phyloP scores from a whole-genome alignment of 1,140 invertebrate genomes.

The Pantala flavescens region DNA sequence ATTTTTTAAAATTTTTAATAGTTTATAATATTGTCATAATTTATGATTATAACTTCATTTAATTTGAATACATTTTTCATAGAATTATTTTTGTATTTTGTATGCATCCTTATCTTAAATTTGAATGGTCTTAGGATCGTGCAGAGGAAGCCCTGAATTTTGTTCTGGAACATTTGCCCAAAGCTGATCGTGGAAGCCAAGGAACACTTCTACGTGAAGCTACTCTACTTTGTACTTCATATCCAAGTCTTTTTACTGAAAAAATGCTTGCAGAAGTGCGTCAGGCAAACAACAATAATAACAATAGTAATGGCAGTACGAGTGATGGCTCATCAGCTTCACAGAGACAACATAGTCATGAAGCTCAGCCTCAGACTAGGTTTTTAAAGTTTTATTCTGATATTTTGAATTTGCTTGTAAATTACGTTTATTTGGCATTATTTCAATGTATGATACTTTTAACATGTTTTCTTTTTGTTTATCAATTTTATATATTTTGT shows the following conservation, averaged over 20 bases:
- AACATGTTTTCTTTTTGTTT: too few relatives aligned
- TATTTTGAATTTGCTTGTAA: too few relatives aligned
- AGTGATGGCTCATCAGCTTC: background rate
- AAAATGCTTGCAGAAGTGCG: slow-evolving; percentile 60
- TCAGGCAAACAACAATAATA: slow-evolving; percentile 30
- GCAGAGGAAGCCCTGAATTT: slow-evolving; percentile 70
- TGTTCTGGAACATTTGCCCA: slow-evolving; percentile 58
- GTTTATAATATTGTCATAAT: too few relatives aligned
- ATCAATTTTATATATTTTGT: too few relatives aligned
- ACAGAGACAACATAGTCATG: background rate
- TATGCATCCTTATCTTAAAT: too few relatives aligned
- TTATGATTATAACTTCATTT: too few relatives aligned
- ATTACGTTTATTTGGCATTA: too few relatives aligned
- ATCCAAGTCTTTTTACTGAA: slow-evolving; percentile 64
- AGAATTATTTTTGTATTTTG: too few relatives aligned
- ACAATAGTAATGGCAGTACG: background rate
- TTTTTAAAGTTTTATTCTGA: too few relatives aligned
- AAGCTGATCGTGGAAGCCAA: slow-evolving; percentile 56
- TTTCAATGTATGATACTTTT: too few relatives aligned
- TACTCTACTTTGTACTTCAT: slow-evolving; percentile 60
- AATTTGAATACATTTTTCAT: too few relatives aligned
- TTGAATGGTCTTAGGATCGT: slow-evolving; percentile 41
- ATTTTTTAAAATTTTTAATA: too few relatives aligned
- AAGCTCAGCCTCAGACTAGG: background rate
- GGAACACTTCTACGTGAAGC: slow-evolving; percentile 62